Evolutionary conservation across 2,113 vertebrate genomes (phyloP), one percentile per base, ranked within the genome.

Genomic region (Oncorhynchus nerka): DNA sequence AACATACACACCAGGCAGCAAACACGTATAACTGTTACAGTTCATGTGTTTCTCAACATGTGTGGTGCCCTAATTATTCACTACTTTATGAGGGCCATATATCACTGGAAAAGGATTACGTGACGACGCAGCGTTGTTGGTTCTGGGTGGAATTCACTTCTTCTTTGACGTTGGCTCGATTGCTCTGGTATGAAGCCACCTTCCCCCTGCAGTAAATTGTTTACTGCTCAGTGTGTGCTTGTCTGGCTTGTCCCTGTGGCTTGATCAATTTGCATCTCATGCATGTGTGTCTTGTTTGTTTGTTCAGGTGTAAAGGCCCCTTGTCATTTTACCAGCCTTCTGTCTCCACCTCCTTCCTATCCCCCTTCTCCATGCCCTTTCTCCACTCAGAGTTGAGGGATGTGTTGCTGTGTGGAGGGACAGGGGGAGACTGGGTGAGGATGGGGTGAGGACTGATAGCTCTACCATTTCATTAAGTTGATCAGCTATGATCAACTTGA

Each of bases 81-180:
- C 28, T 57, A 28, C 49, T 55, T 26, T 55, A 65, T 55, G 24
- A 3, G 19, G 64, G 8, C 61, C 9, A 75, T 80, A 81, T 79
- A 83, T 59, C 78, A 71, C 48, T 2, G 8, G 55, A 79, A 76
- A 80, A 68, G 39, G 48, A 59, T 86, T 82, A 80, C 51, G 20
- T 85, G 81, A 20, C 6, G 68, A 69, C 15, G 22, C 79, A 71
- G 73, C 73, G 13, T 45, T 4, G 55, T 70, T 68, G 73, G 51
- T 77, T 81, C 71, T 3, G 65, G 57, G 62, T 66, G 62, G 74
- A 81, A 85, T 85, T 81, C 83, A 83, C 84, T 24, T 20, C 83
- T 73, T 49, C 22, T 75, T 71, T 68, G 89, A 92, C 89, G 89
- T 89, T 92, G 90, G 79, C 75, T 79, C 66, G 57, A 87, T 83